Conservation (phyloP, 2,797 vertebrate species). For the Caiman crocodilus region DNA sequence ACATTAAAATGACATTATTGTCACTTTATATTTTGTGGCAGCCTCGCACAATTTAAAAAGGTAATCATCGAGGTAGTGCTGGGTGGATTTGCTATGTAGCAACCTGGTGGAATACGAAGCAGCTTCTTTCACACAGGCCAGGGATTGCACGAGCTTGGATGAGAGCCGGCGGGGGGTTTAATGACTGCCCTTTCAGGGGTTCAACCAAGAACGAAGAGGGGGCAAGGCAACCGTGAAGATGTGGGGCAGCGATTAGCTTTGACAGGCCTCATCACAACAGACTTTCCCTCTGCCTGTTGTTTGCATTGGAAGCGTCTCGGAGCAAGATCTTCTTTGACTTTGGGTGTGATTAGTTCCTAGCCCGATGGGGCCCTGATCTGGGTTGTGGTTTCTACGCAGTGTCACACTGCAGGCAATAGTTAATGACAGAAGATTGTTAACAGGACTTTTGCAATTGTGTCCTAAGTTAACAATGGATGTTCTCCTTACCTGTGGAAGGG, state of each 20-base stretch:
- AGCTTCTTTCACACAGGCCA: not conserved
- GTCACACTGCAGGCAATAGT: not conserved
- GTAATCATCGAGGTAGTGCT: conserved; percentile 61
- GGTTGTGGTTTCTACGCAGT: not conserved
- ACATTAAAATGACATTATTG: conserved; percentile 48
- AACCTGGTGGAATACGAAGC: conserved; percentile 44
- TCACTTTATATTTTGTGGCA: conserved; percentile 60
- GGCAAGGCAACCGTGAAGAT: conserved; percentile 4
- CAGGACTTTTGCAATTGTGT: not conserved
- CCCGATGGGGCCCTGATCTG: not conserved
- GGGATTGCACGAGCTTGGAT: not conserved
- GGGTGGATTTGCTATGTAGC: conserved; percentile 65
- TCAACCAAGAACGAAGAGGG: conserved; percentile 11
- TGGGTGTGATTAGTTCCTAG: not conserved
- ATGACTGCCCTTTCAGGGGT: conserved; percentile 46
- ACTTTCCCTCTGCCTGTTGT: conserved; percentile 38
- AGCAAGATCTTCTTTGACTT: conserved; percentile 13
- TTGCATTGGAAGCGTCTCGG: conserved; percentile 26
- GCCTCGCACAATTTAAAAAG: conserved; percentile 38
- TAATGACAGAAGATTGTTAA: not conserved
- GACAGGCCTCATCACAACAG: conserved; percentile 24
- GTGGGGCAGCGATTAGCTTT: conserved; percentile 5
- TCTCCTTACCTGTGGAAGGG: not conserved
- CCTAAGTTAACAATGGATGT: fast-evolving
- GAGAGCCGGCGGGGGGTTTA: not conserved